A percentile compares a stretch with the other conserved stretches of the same genome.
Conservation (phyloP, 2,888 invertebrate species). For the Aporophyla lueneburgensis region DNA sequence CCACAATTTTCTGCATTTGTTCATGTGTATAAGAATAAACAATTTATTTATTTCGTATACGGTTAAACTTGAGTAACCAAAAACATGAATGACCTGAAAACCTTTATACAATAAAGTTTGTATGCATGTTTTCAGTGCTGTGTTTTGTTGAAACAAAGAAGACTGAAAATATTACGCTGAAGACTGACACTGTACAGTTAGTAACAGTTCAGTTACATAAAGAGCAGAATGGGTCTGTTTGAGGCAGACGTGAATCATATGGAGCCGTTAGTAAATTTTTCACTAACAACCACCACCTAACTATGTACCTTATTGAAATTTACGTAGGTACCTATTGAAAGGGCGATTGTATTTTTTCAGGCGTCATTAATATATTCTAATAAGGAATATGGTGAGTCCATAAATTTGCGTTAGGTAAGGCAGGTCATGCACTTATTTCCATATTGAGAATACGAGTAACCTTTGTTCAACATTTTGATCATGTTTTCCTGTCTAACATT, state of each 20-base stretch:
- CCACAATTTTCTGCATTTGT: constrained; percentile 41
- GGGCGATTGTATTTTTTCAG: neutral
- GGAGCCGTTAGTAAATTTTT: constrained; percentile 73
- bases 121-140: constrained; percentile 75
- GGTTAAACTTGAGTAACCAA: constrained; percentile 67
- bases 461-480: neutral
- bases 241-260: constrained; percentile 76
- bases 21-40: constrained; percentile 45
- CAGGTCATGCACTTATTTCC: neutral
- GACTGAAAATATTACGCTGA: constrained; percentile 75
- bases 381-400: too few species aligned
- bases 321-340: neutral
- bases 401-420: neutral
- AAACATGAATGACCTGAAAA: constrained; percentile 79
- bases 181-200: constrained; percentile 83
- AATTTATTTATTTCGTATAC: constrained; percentile 38
- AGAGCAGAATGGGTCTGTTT: constrained; percentile 73
- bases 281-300: neutral
- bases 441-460: neutral
- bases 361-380: too few species aligned
- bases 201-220: constrained; percentile 84
- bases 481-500: constrained; percentile 3
- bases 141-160: constrained; percentile 79
- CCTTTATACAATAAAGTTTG: constrained; percentile 72
- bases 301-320: neutral